Base-by-base conservation (phyloP, 2,797 vertebrate genomes). In the Leptoclinus maculatus region DNA sequence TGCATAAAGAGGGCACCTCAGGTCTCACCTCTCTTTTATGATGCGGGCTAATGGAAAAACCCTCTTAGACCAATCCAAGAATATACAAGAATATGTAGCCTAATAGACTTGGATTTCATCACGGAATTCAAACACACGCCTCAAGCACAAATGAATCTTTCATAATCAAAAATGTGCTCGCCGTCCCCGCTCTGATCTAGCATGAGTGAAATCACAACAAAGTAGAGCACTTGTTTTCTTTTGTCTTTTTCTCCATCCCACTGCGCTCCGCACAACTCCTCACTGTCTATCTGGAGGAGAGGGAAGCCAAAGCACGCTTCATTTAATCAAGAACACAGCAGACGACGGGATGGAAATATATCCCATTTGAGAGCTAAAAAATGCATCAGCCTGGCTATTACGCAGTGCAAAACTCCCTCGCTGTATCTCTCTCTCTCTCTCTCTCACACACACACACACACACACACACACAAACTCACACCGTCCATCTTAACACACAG, bases 291-390 rank as follows among this genome's bases (percentile, higher is more conserved):
- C 81, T 74, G 74, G 58, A 84, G 74, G 58, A 84, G 81, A 87
- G 63, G 76, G 64, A 79, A 83, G 79, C 68, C 74, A 51, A 43
- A 75, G 79, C 72, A 88, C 16, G 81, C 84, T 88, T 91, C 87
- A 91, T 91, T 91, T 92, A 86, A 88, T 91, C 88, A 87, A 81
- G 79, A 91, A 84, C 89, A 83, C 88, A 85, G 81, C 70, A 78
- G 83, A 88, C 70, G 27, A 81, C 53, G 36, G 73, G 72, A 85
- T 82, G 78, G 85, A 85, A 90, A 89, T 88, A 82, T 83, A 90
- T 87, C 87, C 87, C 84, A 85, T 90, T 88, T 90, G 74, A 88
- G 77, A 80, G 81, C 73, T 87, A 85, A 90, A 91, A 92, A 91
- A 90, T 90, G 78, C 86, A 86, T 89, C 82, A 89, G 89, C 83